phyloP scores from a whole-genome alignment of 2,888 invertebrate genomes.

The Clitarchus hookeri region DNA sequence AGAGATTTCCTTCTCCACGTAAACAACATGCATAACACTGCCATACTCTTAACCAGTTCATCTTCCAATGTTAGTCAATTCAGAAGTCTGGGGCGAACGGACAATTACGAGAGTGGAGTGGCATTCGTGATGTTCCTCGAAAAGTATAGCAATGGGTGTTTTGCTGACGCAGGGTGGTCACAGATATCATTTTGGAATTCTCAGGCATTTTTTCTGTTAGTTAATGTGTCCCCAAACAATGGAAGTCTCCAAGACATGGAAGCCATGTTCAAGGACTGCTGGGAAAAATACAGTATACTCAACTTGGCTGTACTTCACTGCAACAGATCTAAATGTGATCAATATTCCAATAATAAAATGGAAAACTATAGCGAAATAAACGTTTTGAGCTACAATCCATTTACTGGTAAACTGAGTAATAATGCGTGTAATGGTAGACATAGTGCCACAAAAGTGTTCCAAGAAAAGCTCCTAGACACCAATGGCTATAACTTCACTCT shows the following conservation, averaged over 20 bases:
- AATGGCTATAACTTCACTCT: neutral
- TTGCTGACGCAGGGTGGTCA: neutral
- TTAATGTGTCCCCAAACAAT: neutral
- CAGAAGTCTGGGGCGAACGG: neutral
- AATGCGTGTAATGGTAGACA: neutral
- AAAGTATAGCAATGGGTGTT: neutral
- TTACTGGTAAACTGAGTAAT: neutral
- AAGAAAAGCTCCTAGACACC: neutral
- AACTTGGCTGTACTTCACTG: neutral
- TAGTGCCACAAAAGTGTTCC: neutral
- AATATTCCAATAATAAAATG: neutral
- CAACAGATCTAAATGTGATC: neutral
- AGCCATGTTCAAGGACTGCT: neutral
- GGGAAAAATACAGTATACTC: neutral
- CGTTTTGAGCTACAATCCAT: neutral
- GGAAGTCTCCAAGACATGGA: neutral
- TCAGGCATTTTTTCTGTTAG: neutral
- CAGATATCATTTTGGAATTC: neutral
- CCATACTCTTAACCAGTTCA: neutral
- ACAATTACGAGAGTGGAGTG: neutral
- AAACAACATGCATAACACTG: neutral
- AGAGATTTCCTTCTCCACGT: neutral
- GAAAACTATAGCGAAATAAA: neutral
- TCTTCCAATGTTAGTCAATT: neutral
- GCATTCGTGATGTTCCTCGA: neutral